Evolutionary conservation across 1,140 invertebrate genomes (phyloP).

Genomic region (Drosophila pallidifrons): DNA sequence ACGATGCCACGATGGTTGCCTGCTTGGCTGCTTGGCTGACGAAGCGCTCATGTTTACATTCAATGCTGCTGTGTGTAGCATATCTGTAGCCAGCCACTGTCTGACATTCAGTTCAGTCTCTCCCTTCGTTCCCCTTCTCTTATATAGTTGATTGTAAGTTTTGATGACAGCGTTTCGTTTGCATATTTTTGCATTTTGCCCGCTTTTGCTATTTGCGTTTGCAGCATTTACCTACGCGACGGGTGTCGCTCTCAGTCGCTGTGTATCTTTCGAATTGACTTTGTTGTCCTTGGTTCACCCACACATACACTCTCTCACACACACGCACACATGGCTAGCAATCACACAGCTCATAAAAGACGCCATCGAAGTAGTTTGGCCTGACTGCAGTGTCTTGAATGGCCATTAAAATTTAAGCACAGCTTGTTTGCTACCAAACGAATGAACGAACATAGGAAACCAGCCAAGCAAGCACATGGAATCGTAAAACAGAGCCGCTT

Average conservation of each 20-base stretch:
- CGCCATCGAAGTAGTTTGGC: constrained; percentile 44
- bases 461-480: constrained; percentile 35
- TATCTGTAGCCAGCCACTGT: constrained; percentile 26
- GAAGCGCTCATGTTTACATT: constrained; percentile 46
- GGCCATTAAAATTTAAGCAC: constrained; percentile 80
- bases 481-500: constrained; percentile 57
- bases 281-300: constrained; percentile 44
- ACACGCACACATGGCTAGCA: constrained; percentile 42
- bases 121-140: background rate
- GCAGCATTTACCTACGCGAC: constrained; percentile 47
- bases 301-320: constrained; percentile 1
- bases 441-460: too few relatives aligned
- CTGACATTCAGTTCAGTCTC: constrained; percentile 11
- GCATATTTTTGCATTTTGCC: constrained; percentile 80
- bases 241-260: constrained; percentile 32
- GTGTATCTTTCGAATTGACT: constrained; percentile 67
- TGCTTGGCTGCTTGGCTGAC: background rate
- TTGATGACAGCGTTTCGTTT: constrained; percentile 71
- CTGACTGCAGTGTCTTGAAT: constrained; percentile 61
- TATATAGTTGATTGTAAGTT: constrained; percentile 71
- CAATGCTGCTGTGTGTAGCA: constrained; percentile 37
- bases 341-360: constrained; percentile 82
- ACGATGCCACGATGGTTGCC: background rate
- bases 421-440: constrained; percentile 45
- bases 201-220: constrained; percentile 26